phyloP scores from a whole-genome alignment of 2,113 vertebrate genomes.

The Apodemus sylvaticus region DNA sequence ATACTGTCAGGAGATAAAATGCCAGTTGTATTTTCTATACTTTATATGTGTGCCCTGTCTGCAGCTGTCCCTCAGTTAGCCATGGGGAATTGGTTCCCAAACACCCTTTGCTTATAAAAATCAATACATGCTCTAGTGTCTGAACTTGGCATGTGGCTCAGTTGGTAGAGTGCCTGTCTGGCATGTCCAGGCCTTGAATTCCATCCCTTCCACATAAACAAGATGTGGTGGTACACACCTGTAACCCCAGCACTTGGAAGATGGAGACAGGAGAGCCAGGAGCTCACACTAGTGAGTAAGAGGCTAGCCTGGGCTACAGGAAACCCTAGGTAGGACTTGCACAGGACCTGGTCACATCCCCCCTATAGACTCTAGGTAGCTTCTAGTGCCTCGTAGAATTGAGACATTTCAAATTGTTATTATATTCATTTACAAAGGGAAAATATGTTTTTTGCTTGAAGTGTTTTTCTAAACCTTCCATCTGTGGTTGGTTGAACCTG shows the following conservation, averaged over 20 bases:
- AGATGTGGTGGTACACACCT: no score
- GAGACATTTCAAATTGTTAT: background rate
- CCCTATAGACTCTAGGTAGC: no score
- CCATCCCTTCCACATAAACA: background rate
- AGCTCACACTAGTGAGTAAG: background rate
- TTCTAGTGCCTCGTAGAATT: background rate
- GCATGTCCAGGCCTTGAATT: no score
- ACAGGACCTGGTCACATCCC: background rate
- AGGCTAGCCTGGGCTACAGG: background rate
- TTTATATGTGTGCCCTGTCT: no score
- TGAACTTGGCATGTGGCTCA: background rate
- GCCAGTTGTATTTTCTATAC: background rate
- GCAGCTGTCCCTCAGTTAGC: background rate
- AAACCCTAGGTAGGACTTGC: background rate
- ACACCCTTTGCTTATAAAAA: no score
- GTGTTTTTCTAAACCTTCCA: background rate
- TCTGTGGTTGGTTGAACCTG: background rate
- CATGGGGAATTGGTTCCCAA: no score
- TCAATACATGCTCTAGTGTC: background rate
- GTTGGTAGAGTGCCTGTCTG: background rate
- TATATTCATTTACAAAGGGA: background rate
- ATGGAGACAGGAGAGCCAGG: background rate
- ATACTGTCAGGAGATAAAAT: background rate
- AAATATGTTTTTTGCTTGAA: background rate
- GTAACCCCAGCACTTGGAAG: background rate